phyloP scores from a whole-genome alignment of 23 tunicate genomes.

The Aplidium turbinatum region DNA sequence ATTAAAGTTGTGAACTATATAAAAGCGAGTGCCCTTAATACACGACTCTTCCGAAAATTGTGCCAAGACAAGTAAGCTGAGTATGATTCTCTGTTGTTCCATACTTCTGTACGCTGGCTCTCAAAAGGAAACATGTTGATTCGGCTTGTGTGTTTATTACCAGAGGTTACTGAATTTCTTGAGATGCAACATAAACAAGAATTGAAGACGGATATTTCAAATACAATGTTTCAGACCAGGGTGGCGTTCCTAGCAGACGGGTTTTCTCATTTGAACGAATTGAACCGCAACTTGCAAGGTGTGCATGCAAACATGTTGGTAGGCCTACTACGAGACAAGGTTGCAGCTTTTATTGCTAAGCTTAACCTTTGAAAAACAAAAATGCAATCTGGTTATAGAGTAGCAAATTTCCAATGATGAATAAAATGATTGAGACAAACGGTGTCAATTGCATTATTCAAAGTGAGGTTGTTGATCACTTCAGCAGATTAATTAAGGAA shows the following conservation, averaged over 20 bases:
- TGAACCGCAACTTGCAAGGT: constrained; percentile 65
- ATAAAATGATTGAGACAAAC: constrained; percentile 37
- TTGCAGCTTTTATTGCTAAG: constrained; percentile 39
- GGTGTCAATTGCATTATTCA: constrained; percentile 28
- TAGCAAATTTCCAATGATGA: constrained; percentile 32
- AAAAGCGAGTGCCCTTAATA: neutral
- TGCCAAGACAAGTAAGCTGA: constrained; percentile 45
- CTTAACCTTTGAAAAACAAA: constrained; percentile 27
- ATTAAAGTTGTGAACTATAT: constrained; percentile 32
- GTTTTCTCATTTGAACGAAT: constrained; percentile 48
- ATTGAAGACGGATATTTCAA: constrained; percentile 26
- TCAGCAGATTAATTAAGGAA: constrained; percentile 43
- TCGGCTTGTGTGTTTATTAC: constrained; percentile 37
- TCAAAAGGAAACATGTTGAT: constrained; percentile 44
- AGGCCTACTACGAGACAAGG: constrained; percentile 30
- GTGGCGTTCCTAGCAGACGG: constrained; percentile 63
- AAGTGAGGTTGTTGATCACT: constrained; percentile 37
- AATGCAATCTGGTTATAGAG: constrained; percentile 37
- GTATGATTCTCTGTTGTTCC: constrained; percentile 26
- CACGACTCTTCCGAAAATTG: constrained; percentile 27
- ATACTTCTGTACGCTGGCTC: constrained; percentile 57
- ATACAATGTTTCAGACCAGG: too few relatives aligned
- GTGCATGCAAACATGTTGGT: constrained; percentile 23
- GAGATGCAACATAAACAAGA: constrained; percentile 43
- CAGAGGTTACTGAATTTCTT: constrained; percentile 46